phyloP scores from a whole-genome alignment of 1,140 invertebrate genomes.

The Drosophila fuyamai region DNA sequence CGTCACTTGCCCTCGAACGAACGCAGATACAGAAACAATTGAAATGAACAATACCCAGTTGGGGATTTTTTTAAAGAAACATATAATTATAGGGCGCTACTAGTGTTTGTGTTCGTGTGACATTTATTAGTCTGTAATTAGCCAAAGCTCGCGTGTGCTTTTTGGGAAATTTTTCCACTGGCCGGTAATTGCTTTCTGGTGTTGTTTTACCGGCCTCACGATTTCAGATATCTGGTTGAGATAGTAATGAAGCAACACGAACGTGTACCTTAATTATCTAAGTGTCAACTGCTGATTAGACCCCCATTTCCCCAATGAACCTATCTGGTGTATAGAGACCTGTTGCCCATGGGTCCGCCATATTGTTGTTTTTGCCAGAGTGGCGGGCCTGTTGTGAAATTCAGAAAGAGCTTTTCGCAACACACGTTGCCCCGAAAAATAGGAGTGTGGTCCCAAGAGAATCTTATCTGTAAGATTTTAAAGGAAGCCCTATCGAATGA shows the following conservation, averaged over 20 bases:
- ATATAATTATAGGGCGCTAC: conserved; percentile 17
- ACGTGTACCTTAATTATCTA: conserved; percentile 51
- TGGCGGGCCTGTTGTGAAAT: conserved; percentile 64
- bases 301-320: background rate
- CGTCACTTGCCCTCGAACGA: conserved; percentile 22
- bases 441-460: background rate
- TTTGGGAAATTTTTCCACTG: conserved; percentile 56
- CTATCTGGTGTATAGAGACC: conserved; percentile 16
- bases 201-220: conserved; percentile 49
- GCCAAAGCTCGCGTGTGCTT: conserved; percentile 46
- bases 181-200: conserved; percentile 62
- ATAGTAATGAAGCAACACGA: conserved; percentile 51
- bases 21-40: conserved; percentile 4
- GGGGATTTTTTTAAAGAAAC: conserved; percentile 31
- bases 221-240: conserved; percentile 56
- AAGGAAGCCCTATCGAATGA: conserved; percentile 27
- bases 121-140: conserved; percentile 36
- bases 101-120: conserved; percentile 1
- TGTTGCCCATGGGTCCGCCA: conserved; percentile 52
- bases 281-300: conserved; percentile 62
- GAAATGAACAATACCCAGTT: conserved; percentile 1
- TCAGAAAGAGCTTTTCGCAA: conserved; percentile 58
- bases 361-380: conserved; percentile 40
- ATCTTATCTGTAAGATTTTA: conserved; percentile 25
- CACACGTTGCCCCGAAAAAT: background rate